Evolutionary conservation across 2,797 vertebrate genomes (phyloP), one percentile per base, ranked within the genome.

Genomic region (Rhodeus uyekii): DNA sequence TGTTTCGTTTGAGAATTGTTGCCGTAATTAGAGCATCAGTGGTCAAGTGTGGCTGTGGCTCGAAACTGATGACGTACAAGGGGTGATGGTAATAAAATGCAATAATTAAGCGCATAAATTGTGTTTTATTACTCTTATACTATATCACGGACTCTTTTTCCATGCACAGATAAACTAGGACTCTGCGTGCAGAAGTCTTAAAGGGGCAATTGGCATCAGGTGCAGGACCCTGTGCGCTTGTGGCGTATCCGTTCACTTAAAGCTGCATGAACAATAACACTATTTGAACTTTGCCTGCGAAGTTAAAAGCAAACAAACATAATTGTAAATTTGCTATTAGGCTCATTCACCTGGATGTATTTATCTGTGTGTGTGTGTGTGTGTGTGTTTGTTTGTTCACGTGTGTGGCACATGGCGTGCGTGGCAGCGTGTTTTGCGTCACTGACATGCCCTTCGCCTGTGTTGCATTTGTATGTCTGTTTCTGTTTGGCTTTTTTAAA

Each of bases 401-500:
- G 53, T 76, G 46, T 76, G 64, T 78, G 72, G 81, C 22, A 76
- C 39, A 29, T 77, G 83, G 64, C 9, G 27, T 64, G 9, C n/a
- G 65, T 77, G 64, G 48, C 58, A 53, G 44, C 5, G 9, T 67
- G 55, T 42, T 65, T 63, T 78, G 64, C 73, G 63, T 78, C 74
- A 39, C 55, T 14, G 44, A 38, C 48, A 42, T 82, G 18, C 76
- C 73, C 60, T 18, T 74, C 50, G 80, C 8, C 65, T 83, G 78
- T 44, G 65, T 78, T 68, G 69, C 71, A 74, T 83, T 81, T 75
- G 67, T 50, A n/a, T 71, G 75, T 48, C 77, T 88, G 83, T 82
- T 88, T 89, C 74, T 87, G 81, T 60, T 87, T 72, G 82, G 38
- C 84, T 86, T 80, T 79, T 80, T 86, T 83, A 74, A 83, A 81